A percentile compares a stretch with the other conserved stretches of the same genome.
phyloP scores from a whole-genome alignment of 2,888 invertebrate species.

The Leptopilina myrica region DNA sequence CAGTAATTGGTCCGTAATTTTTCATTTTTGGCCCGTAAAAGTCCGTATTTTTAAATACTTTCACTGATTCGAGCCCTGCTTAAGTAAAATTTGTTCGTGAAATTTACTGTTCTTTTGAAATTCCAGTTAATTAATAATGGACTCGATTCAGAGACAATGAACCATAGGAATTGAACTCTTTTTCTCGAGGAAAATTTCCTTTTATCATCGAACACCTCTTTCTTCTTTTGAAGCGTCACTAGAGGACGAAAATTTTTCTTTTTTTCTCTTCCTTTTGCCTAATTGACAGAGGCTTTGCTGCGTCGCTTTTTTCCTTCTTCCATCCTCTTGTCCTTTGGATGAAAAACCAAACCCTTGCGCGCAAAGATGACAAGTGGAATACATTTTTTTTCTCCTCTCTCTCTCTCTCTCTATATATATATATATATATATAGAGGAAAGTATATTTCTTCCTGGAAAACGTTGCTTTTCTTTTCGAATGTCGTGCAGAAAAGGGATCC shows the following conservation, averaged over 20 bases:
- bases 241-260: background rate
- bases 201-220: slow-evolving; percentile 13
- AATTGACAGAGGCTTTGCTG: slow-evolving; percentile 28
- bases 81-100: too few relatives aligned
- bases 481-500: slow-evolving; percentile 46
- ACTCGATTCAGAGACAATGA: background rate
- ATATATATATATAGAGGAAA: too few relatives aligned
- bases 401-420: too few relatives aligned
- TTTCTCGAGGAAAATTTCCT: slow-evolving; percentile 2
- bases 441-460: slow-evolving; percentile 49
- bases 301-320: slow-evolving; percentile 16
- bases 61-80: too few relatives aligned
- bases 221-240: slow-evolving; percentile 19
- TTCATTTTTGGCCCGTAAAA: too few relatives aligned
- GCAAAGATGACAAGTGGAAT: slow-evolving; percentile 54
- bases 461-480: slow-evolving; percentile 54
- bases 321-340: background rate
- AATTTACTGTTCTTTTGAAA: too few relatives aligned
- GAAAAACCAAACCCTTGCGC: slow-evolving; percentile 6
- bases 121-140: background rate
- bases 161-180: background rate
- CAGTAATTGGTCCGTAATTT: too few relatives aligned
- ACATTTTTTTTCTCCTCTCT: slow-evolving; percentile 41
- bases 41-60: too few relatives aligned
- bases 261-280: slow-evolving; percentile 5